phyloP scores from a whole-genome alignment of 2,888 invertebrate species.

The Anticlea derivata region DNA sequence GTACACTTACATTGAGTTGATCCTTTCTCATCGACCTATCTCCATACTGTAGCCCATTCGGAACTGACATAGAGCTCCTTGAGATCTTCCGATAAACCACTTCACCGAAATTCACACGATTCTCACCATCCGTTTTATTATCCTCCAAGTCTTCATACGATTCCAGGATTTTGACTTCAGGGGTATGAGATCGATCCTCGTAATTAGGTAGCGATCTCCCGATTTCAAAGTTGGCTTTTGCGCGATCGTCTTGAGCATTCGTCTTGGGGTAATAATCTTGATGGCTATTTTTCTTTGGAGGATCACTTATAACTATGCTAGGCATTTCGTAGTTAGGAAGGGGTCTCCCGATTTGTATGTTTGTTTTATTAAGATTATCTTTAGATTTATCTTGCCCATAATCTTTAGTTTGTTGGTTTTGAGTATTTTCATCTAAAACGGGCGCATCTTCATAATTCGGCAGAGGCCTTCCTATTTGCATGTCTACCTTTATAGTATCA shows the following conservation, averaged over 20 bases:
- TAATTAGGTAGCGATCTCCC: background rate
- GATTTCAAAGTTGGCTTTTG: conserved; percentile 17
- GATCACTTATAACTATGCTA: background rate
- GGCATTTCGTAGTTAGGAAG: conserved; percentile 5
- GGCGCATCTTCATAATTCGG: background rate
- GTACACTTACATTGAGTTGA: conserved; percentile 44
- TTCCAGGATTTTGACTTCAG: conserved; percentile 62
- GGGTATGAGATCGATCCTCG: conserved; percentile 54
- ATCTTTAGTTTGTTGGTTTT: background rate
- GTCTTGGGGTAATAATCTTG: conserved; percentile 21
- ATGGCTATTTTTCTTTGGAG: conserved; percentile 14
- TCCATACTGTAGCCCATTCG: conserved; percentile 84
- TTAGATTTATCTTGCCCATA: background rate
- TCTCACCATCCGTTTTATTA: conserved; percentile 18
- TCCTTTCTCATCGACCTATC: conserved; percentile 27
- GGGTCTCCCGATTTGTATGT: background rate
- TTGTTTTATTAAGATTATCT: background rate
- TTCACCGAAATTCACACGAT: conserved; percentile 26
- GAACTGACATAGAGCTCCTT: conserved; percentile 86
- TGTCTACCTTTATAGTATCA: too few relatives aligned
- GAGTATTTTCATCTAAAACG: background rate
- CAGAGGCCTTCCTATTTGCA: background rate
- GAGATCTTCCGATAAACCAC: conserved; percentile 62
- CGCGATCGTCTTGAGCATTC: conserved; percentile 3
- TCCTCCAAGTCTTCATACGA: conserved; percentile 42